These are phyloP conservation scores for Helleia helle DNA, from an alignment of 2,888 invertebrate genomes.

Conservation along the genomic window DNA sequence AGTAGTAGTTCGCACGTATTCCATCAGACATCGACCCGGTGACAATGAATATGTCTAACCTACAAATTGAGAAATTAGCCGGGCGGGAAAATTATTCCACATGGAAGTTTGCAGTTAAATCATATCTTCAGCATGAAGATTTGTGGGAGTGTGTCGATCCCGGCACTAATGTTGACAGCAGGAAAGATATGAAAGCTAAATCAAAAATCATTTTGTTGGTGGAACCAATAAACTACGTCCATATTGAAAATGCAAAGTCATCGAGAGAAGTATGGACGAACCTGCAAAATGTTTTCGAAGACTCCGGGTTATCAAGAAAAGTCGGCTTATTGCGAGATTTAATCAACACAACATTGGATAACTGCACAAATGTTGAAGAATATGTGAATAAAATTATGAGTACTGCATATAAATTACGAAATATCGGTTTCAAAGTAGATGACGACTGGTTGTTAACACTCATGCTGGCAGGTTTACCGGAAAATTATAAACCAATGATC, in stretches of 20 bases:
- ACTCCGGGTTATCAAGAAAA: slow-evolving; percentile 14
- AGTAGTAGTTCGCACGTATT: too few species aligned
- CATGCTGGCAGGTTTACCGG: too few species aligned
- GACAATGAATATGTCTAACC: too few species aligned
- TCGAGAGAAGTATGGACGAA: slow-evolving; percentile 14
- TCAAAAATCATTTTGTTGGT: slow-evolving; percentile 14
- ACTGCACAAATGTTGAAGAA: slow-evolving; percentile 2
- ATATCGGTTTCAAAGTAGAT: too few species aligned
- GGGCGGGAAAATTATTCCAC: not conserved
- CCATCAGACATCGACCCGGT: too few species aligned
- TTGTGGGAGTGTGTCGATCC: slow-evolving; percentile 13
- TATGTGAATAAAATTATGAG: slow-evolving; percentile 11
- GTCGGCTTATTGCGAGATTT: slow-evolving; percentile 17
- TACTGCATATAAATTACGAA: too few species aligned
- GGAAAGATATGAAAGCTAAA: slow-evolving; percentile 13
- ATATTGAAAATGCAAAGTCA: slow-evolving; percentile 9
- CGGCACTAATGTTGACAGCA: not conserved
- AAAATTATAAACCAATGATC: too few species aligned
- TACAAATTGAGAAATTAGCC: not conserved
- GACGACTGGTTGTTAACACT: too few species aligned
- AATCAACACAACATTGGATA: slow-evolving; percentile 8
- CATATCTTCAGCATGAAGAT: not conserved
- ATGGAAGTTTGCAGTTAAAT: not conserved
- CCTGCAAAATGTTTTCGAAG: slow-evolving; percentile 11
- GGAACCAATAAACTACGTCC: slow-evolving; percentile 12